phyloP scores from a whole-genome alignment of 2,113 vertebrate species.

The Atractosteus spatula region DNA sequence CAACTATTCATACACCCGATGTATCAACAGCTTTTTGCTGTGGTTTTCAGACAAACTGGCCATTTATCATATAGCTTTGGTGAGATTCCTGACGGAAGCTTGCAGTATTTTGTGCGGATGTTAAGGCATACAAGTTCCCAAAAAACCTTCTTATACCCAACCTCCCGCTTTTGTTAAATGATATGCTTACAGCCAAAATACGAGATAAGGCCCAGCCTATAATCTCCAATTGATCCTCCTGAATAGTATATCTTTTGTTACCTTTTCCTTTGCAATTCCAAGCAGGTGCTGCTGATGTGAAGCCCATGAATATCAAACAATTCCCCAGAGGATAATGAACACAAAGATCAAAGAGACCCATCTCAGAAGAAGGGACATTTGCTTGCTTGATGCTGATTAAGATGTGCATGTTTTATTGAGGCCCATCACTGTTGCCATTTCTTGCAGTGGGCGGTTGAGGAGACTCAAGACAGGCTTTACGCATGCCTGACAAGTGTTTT shows the following conservation, averaged over 20 bases:
- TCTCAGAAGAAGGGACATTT: conserved; percentile 28
- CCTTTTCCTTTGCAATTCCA: too few species aligned
- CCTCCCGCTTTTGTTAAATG: background rate
- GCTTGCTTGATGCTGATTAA: conserved; percentile 28
- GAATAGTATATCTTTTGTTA: too few species aligned
- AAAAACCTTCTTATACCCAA: too few species aligned
- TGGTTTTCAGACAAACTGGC: conserved; percentile 1
- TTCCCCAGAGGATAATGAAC: background rate
- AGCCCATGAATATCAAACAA: background rate
- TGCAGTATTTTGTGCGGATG: conserved; percentile 3
- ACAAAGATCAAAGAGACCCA: conserved; percentile 14
- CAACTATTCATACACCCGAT: too few species aligned
- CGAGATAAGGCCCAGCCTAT: background rate
- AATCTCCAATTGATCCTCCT: background rate
- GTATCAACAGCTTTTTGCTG: background rate
- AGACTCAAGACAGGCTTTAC: too few species aligned
- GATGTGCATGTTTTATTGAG: conserved; percentile 29
- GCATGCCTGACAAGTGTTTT: too few species aligned
- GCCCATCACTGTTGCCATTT: too few species aligned
- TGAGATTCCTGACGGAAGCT: background rate
- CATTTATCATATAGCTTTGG: conserved; percentile 14
- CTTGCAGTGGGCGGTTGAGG: too few species aligned
- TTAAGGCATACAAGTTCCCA: too few species aligned
- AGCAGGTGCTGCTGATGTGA: background rate
- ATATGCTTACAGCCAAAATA: background rate